These are phyloP conservation scores for Microcebus tavaratra DNA, from an alignment of 2,113 vertebrate species.

Conservation along the genomic window DNA sequence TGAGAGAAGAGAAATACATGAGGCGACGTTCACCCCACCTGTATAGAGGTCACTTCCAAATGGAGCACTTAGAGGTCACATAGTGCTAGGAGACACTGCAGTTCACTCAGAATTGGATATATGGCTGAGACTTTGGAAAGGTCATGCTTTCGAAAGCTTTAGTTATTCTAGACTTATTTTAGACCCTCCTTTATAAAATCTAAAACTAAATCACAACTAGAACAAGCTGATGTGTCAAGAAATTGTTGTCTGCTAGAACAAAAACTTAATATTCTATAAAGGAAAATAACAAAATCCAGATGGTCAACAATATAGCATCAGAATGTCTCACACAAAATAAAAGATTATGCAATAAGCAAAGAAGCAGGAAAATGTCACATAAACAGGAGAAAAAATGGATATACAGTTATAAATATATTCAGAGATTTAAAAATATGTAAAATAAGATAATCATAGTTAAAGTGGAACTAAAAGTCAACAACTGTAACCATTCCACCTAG, in stretches of 20 bases:
- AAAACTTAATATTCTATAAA: conserved; percentile 12
- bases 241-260: neutral
- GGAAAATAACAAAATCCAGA: conserved; percentile 9
- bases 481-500: neutral
- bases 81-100: neutral
- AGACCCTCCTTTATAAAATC: neutral
- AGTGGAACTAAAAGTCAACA: neutral
- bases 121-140: neutral
- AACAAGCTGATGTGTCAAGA: neutral
- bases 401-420: neutral
- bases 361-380: neutral
- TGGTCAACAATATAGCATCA: neutral
- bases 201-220: neutral
- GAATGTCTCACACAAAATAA: neutral
- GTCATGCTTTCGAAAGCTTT: neutral
- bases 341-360: neutral
- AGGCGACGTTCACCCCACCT: neutral
- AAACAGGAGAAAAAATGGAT: neutral
- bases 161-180: neutral
- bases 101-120: neutral
- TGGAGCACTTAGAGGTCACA: neutral
- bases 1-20: neutral
- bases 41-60: neutral
- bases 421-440: neutral
- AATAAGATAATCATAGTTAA: neutral